Evolutionary conservation across 2,888 invertebrate species (phyloP).

Genomic region (Entomobrya multifasciata): DNA sequence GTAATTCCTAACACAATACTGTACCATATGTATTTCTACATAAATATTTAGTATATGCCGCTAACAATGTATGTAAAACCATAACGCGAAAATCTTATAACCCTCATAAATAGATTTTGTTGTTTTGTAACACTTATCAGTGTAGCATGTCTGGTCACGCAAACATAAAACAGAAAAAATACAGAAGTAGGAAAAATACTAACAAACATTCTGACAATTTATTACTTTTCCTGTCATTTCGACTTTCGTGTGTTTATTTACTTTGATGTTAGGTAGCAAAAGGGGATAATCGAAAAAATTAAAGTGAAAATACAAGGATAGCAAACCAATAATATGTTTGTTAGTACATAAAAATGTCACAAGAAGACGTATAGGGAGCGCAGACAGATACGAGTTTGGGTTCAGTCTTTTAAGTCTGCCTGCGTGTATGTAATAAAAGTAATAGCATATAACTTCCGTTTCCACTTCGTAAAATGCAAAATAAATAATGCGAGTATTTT

Average conservation of each 20-base stretch:
- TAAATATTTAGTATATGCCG: not conserved
- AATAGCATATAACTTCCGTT: not conserved
- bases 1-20: not conserved
- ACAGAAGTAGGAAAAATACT: too few species aligned
- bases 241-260: constrained; percentile 16
- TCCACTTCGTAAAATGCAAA: not conserved
- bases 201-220: not conserved
- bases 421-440: not conserved
- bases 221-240: constrained; percentile 26
- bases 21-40: not conserved
- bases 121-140: not conserved
- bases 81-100: not conserved
- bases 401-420: too few species aligned
- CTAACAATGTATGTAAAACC: not conserved
- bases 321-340: not conserved
- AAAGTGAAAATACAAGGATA: not conserved
- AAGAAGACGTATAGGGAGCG: not conserved
- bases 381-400: not conserved
- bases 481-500: not conserved
- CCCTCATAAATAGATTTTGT: too few species aligned
- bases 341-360: constrained; percentile 19
- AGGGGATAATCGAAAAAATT: not conserved
- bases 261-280: not conserved
- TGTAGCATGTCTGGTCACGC: constrained; percentile 23
- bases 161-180: not conserved